Evolutionary conservation across 2,888 invertebrate genomes (phyloP), one percentile per base, ranked within the genome.

Genomic region (Molorchus minor): DNA sequence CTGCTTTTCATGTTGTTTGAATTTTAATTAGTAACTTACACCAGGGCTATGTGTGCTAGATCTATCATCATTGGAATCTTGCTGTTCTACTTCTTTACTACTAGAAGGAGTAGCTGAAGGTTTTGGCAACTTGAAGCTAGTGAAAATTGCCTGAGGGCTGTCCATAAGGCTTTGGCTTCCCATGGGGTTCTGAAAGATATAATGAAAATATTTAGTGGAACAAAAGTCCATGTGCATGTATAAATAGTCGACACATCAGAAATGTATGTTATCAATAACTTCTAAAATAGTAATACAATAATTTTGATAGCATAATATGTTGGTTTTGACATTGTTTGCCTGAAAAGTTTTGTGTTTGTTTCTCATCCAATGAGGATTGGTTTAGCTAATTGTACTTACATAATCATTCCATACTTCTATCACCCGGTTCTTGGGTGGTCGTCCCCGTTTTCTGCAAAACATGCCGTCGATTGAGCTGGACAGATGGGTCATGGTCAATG

Each of bases 401-500:
- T 90, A 91, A 73, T 90, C 92, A 68, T 90, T 91, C 88, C 93
- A 94, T 62, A 94, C 93, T 85, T 95, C 94, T 35, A 95, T 94
- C 10, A 95, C 91, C 0, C 95, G 87, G 79, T 97, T 97, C 82
- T 98, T 98, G 10, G 97, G 97, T n/a, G 98, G 98, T 61, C 98
- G 85, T 40, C 98, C 97, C 21, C 97, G 86, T 75, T 96, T 95
- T 60, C 96, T 86, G 78, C 94, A 91, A 77, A 95, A 95, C 88
- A 96, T 93, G 51, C 94, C 94, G 79, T 96, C 95, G 68, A 94
- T 86, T 29, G 92, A 91, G 62, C 89, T 91, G 3, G 88, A 86
- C 21, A 86, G 71, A 69, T 86, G 85, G 1, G 84, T 84, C 75
- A 84, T 80, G 1, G 84, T 84, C 49, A 81, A 64, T 1, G 81